Percentiles rank a stretch among this genome's conserved stretches.
Conservation (phyloP, 2,113 vertebrate genomes). For the Cygnus atratus region DNA sequence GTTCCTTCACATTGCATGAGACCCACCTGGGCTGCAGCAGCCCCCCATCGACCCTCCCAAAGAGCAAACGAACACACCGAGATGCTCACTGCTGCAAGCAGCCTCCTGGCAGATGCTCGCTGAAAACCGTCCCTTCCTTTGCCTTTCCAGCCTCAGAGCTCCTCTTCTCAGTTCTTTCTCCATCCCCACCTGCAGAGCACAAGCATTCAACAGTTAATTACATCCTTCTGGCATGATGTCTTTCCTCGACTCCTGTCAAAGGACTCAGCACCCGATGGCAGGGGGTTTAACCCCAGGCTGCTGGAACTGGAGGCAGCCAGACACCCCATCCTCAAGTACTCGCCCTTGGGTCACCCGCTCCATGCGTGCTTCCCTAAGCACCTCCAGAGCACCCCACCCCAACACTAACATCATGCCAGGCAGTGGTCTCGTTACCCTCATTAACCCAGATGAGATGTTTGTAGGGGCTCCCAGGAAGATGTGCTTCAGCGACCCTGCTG, state of each 20-base stretch:
- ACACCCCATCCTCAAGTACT: background rate
- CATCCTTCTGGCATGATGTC: background rate
- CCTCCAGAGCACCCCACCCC: background rate
- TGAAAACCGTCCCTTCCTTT: background rate
- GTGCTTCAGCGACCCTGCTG: background rate
- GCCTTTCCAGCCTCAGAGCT: background rate
- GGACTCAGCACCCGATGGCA: background rate
- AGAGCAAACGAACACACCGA: background rate
- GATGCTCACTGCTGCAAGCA: background rate
- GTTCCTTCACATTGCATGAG: rapidly evolving
- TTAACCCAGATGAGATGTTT: background rate
- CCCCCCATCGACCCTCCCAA: background rate
- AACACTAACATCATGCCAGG: rapidly evolving
- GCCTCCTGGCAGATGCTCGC: background rate
- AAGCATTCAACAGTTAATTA: background rate
- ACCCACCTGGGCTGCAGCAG: background rate
- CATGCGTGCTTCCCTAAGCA: background rate
- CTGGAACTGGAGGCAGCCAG: background rate
- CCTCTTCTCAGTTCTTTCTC: background rate
- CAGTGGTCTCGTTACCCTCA: background rate
- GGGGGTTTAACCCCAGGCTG: background rate
- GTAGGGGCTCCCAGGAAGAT: background rate
- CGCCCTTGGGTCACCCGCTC: too few species aligned
- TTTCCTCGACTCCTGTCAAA: background rate
- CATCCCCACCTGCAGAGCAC: background rate